Base-by-base conservation (phyloP, 2,113 vertebrate genomes). In the Echinops telfairi region DNA sequence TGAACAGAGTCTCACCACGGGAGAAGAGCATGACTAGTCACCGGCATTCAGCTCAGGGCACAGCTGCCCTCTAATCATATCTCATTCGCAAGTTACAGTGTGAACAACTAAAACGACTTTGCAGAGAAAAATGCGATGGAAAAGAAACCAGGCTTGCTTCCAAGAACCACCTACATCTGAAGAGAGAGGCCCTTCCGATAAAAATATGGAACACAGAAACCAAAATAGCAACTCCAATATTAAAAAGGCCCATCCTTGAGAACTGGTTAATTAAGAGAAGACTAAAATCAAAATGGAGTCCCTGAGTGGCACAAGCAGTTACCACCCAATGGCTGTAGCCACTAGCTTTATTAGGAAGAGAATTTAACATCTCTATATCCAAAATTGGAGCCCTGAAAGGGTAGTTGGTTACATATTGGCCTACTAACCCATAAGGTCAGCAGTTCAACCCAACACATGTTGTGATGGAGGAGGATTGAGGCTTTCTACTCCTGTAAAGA, bases 61-160 rank as follows among this genome's bases (percentile, higher is more conserved):
- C 17, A 40, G 70, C 22, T 60, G 36, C 33, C n/a, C 22, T 88
- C 91, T 58, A 77, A 40, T 6, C 71, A 47, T 62, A 81, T 85
- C 43, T 33, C 2, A 36, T 40, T 40, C 5, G 36, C 53, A 76
- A 86, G 23, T 64, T 85, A 64, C 11, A 71, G n/a, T 53, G 25
- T 88, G 19, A 91, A 84, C 31, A 92, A 81, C 20, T 57, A 23
- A 91, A 88, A 88, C 43, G 90, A 6, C 68, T 94, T 70, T 40
- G 40, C 19, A 90, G 47, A 11, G 47, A 53, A 53, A 53, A 53
- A 53, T 53, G 47, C 47, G 1, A 53, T 53, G 47, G 47, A 88
- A 92, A 95, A 89, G 53, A 86, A 62, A 85, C 23, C 6, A 36
- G 12, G 2, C 12, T 90, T 40, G n/a, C 22, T 90, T 94, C 88